Percentiles rank a stretch among this genome's conserved stretches.
Conservation (phyloP, 1,140 invertebrate species). For the Octopus sinensis region DNA sequence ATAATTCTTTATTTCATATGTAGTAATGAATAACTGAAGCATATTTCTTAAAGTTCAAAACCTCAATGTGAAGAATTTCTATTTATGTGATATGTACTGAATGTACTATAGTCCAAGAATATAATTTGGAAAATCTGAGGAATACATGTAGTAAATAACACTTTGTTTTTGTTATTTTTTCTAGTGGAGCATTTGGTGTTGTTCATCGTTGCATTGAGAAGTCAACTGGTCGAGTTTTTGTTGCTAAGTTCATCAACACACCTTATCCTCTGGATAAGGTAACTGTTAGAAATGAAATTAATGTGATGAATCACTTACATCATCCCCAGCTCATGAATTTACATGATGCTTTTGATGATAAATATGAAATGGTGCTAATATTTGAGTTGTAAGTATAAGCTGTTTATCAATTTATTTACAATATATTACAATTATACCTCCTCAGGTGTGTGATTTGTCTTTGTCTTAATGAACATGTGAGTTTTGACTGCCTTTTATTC, state of each 20-base stretch:
- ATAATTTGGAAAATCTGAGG: no score
- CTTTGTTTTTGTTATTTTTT: slow-evolving; percentile 18
- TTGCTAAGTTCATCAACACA: slow-evolving; percentile 98
- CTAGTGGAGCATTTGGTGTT: slow-evolving; percentile 91
- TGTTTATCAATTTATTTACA: neutral
- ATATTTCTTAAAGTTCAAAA: no score
- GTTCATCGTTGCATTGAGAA: slow-evolving; percentile 96
- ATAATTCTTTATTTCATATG: no score
- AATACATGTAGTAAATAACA: no score
- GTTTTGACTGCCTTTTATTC: no score
- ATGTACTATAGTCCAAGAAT: no score
- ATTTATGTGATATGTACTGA: no score
- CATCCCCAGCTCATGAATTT: slow-evolving; percentile 96
- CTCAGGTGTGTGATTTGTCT: no score
- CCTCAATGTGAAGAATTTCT: no score
- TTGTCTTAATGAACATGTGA: no score
- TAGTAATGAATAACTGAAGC: no score
- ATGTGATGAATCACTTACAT: slow-evolving; percentile 98
- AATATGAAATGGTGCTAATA: slow-evolving; percentile 98
- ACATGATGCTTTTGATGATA: slow-evolving; percentile 98
- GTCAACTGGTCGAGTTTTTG: slow-evolving; percentile 93
- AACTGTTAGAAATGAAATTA: slow-evolving; percentile 95
- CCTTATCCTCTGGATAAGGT: slow-evolving; percentile 93
- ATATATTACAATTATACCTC: no score
- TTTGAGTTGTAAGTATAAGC: slow-evolving; percentile 89